Conservation (phyloP, 2,113 vertebrate species). For the Hemiprocne comata region DNA sequence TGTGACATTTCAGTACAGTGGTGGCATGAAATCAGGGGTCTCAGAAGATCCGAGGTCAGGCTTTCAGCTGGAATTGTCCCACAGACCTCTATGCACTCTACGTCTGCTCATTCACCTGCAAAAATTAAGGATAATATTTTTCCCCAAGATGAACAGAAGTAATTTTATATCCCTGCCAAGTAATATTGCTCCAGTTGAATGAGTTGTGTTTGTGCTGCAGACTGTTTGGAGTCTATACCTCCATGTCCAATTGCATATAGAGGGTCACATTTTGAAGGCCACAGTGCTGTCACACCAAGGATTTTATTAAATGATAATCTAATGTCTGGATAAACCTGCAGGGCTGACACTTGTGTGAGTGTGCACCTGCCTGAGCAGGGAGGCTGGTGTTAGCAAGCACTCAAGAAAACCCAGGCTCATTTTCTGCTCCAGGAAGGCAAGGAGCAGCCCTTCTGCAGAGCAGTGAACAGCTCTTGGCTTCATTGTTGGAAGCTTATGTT, state of each 20-base stretch:
- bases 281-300: neutral
- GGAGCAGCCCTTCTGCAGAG: neutral
- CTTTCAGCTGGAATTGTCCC: neutral
- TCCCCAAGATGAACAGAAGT: neutral
- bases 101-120: neutral
- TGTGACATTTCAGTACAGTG: accelerated
- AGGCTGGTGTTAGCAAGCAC: neutral
- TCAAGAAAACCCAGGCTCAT: neutral
- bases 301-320: neutral
- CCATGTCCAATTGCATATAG: neutral
- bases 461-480: neutral
- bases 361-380: neutral
- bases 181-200: neutral
- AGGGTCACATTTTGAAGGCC: neutral
- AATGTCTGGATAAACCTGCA: neutral
- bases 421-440: neutral
- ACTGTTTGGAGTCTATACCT: neutral
- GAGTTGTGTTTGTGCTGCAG: neutral
- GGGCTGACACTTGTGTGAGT: neutral
- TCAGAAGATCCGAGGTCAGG: neutral
- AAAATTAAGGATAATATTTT: neutral
- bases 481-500: constrained; percentile 4
- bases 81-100: neutral
- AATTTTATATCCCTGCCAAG: neutral
- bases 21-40: neutral